These are phyloP conservation scores for Drosophila parabipectinata DNA, from an alignment of 1,140 invertebrate genomes.

Conservation along the genomic window DNA sequence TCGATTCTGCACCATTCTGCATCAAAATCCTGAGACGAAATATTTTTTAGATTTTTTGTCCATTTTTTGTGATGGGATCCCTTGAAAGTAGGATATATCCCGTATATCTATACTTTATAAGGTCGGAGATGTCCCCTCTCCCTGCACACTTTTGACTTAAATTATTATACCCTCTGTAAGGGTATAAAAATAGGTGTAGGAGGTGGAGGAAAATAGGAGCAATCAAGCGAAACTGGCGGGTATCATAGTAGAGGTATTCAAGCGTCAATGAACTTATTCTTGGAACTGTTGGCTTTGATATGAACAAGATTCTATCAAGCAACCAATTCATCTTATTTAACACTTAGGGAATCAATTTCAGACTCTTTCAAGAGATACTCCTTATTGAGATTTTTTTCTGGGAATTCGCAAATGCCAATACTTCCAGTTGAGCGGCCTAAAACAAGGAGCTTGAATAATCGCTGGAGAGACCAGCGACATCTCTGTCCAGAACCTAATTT, in stretches of 20 bases:
- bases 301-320: not conserved
- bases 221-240: not conserved
- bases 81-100: too few relatives aligned
- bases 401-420: conserved; percentile 67
- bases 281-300: conserved; percentile 8
- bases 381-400: conserved; percentile 6
- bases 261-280: conserved; percentile 9
- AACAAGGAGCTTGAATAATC: conserved; percentile 63
- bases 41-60: too few relatives aligned
- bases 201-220: not conserved
- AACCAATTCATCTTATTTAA: conserved; percentile 7
- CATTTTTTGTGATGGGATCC: too few relatives aligned
- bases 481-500: conserved; percentile 74
- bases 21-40: too few relatives aligned
- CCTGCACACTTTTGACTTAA: too few relatives aligned
- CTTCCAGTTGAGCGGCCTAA: conserved; percentile 70
- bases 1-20: too few relatives aligned
- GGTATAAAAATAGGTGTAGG: too few relatives aligned
- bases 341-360: not conserved
- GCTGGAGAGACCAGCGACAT: conserved; percentile 1
- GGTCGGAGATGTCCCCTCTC: too few relatives aligned
- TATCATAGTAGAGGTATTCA: not conserved
- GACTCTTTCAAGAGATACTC: not conserved
- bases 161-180: too few relatives aligned
- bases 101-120: too few relatives aligned